Evolutionary conservation across 2,797 vertebrate species (phyloP), one percentile per base, ranked within the genome.

Genomic region (Sebastes flavidus): DNA sequence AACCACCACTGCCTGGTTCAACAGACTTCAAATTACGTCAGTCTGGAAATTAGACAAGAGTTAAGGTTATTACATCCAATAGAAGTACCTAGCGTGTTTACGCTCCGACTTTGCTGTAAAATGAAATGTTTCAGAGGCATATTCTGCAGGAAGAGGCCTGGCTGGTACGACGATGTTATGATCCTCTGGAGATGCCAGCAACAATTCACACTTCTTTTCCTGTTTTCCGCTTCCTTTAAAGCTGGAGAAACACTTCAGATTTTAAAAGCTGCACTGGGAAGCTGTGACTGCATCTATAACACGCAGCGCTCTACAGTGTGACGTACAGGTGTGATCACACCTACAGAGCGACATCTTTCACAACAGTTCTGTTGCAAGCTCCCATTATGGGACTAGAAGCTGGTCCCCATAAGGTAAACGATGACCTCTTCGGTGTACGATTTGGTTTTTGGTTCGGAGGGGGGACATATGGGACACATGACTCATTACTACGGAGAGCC

Each of bases 181-280:
- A 75, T 72, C 58, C 75, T 81, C 87, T 69, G 38, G 90, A 89
- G 87, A 88, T 66, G n/a, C 16, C 14, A 13, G 6, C 72, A 80
- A 87, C 83, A 67, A 85, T 86, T 71, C 71, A 66, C 10, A 3
- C 16, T 49, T 34, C 34, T 74, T 68, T 82, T 85, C 82, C 85
- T 79, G 84, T 83, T 86, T 83, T 61, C 58, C 22, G 2, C 46
- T 85, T 86, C 77, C 65, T n/a, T 29, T 8, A 6, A 30, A 32
- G 20, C 34, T 60, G 61, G 72, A 67, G 71, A 81, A 79, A 56
- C 20, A 14, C 27, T 8, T 4, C 4, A 1, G n/a, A 1, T 56
- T 55, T 63, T 4, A 58, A 20, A 65, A 30, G 25, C 32, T 29
- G 36, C 32, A 25, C 18, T 13, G 22, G 24, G 59, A 24, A 38